Conservation (phyloP, 2,113 vertebrate genomes). For the Coptodon rendalli region DNA sequence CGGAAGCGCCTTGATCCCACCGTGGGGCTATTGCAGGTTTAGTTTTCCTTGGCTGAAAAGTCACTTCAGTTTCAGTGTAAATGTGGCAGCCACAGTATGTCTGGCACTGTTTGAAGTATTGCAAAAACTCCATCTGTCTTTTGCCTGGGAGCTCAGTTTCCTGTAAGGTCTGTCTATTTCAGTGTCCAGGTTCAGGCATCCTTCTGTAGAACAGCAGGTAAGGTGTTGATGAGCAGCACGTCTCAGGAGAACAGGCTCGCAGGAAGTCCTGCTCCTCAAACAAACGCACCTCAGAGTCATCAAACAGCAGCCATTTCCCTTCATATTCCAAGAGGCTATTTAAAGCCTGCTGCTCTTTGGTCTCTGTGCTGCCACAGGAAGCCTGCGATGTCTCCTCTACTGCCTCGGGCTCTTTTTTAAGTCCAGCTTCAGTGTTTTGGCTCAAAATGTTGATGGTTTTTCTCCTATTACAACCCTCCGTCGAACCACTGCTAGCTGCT, state of each 20-base stretch:
- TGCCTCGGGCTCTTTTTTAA: conserved; percentile 39
- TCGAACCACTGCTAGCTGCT: background rate
- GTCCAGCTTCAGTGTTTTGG: conserved; percentile 16
- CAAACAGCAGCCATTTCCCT: conserved; percentile 95
- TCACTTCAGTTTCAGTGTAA: background rate
- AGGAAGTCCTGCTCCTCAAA: conserved; percentile 92
- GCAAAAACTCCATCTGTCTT: background rate
- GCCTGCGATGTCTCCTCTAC: background rate
- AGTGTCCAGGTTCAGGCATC: conserved; percentile 1
- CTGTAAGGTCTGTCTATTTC: background rate
- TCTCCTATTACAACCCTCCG: conserved; percentile 63
- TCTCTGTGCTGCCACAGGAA: background rate
- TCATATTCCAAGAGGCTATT: conserved; percentile 82
- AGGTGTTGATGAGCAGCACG: conserved; percentile 87
- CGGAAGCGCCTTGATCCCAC: background rate
- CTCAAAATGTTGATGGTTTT: conserved; percentile 16
- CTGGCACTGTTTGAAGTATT: conserved; percentile 2
- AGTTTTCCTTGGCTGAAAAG: background rate
- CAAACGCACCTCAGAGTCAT: conserved; percentile 92
- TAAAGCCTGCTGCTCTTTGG: conserved; percentile 41
- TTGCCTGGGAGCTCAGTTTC: background rate
- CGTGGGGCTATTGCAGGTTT: background rate
- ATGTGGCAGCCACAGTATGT: background rate
- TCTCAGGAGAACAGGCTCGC: conserved; percentile 84
- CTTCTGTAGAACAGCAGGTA: conserved; percentile 96